Conservation (phyloP, 2,797 vertebrate genomes). For the Yasuhikotakia modesta region DNA sequence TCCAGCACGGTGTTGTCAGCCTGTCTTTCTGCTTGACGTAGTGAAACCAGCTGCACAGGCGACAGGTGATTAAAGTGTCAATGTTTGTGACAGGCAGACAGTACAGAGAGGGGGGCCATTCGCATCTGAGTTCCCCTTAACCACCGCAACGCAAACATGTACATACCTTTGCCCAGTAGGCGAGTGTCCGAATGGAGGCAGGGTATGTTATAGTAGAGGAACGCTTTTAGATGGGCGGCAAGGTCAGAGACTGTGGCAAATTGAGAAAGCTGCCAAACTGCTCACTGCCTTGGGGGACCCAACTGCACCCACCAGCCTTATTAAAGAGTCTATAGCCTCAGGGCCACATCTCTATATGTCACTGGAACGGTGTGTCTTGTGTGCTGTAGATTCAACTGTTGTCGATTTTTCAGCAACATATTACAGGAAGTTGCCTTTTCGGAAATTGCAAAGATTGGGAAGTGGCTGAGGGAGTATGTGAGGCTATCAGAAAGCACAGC, state of each 20-base stretch:
- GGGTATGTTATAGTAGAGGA: background rate
- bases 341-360: slow-evolving; percentile 30
- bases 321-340: slow-evolving; percentile 29
- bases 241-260: slow-evolving; percentile 14
- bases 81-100: slow-evolving; percentile 41
- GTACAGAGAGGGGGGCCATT: slow-evolving; percentile 3
- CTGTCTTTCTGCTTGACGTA: slow-evolving; percentile 44
- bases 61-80: slow-evolving; percentile 60
- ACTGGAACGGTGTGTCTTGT: slow-evolving; percentile 26
- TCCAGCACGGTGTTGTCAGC: slow-evolving; percentile 25
- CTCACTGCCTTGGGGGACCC: slow-evolving; percentile 17
- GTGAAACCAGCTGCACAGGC: slow-evolving; percentile 20
- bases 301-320: slow-evolving; percentile 34
- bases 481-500: slow-evolving; percentile 14
- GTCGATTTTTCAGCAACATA: slow-evolving; percentile 17
- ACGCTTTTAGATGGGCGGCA: slow-evolving; percentile 1
- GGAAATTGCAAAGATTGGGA: slow-evolving; percentile 30
- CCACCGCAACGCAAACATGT: background rate
- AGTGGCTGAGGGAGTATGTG: background rate
- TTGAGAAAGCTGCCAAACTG: slow-evolving; percentile 24
- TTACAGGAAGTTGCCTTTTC: slow-evolving; percentile 31
- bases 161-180: background rate
- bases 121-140: background rate
- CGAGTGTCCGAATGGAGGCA: background rate
- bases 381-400: slow-evolving; percentile 1